phyloP scores from a whole-genome alignment of 1,140 invertebrate species.

The Magallana angulata region DNA sequence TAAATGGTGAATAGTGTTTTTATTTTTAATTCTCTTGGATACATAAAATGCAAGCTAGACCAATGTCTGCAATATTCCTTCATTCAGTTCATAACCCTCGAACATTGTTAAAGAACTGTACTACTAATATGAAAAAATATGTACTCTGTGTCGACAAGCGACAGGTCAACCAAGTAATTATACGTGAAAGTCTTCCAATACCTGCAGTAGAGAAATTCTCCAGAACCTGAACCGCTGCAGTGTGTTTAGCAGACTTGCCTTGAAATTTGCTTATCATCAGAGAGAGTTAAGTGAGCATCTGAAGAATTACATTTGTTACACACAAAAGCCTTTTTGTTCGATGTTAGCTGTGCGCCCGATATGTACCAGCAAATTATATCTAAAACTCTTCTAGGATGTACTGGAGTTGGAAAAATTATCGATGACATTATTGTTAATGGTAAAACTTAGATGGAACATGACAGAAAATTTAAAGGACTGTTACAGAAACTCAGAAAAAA shows the following conservation, averaged over 20 bases:
- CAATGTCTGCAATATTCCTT: too few species aligned
- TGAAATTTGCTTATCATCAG: constrained; percentile 60
- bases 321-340: constrained; percentile 60
- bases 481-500: constrained; percentile 51
- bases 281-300: constrained; percentile 52
- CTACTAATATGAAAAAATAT: too few species aligned
- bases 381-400: constrained; percentile 51
- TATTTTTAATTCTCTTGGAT: too few species aligned
- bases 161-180: constrained; percentile 57
- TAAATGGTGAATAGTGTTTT: too few species aligned
- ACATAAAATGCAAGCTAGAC: too few species aligned
- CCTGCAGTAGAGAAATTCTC: constrained; percentile 70
- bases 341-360: constrained; percentile 57
- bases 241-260: constrained; percentile 60
- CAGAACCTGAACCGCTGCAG: constrained; percentile 56
- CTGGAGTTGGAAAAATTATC: constrained; percentile 55
- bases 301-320: constrained; percentile 60
- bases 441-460: constrained; percentile 49
- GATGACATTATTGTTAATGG: constrained; percentile 67
- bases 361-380: constrained; percentile 58
- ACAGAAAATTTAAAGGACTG: constrained; percentile 48
- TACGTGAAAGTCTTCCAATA: constrained; percentile 63
- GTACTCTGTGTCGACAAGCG: constrained; percentile 69
- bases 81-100: too few species aligned
- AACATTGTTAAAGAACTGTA: too few species aligned